Percentiles rank a stretch among this genome's conserved stretches.
Evolutionary conservation across 2,113 vertebrate species (phyloP).

Genomic region (Anhinga anhinga): DNA sequence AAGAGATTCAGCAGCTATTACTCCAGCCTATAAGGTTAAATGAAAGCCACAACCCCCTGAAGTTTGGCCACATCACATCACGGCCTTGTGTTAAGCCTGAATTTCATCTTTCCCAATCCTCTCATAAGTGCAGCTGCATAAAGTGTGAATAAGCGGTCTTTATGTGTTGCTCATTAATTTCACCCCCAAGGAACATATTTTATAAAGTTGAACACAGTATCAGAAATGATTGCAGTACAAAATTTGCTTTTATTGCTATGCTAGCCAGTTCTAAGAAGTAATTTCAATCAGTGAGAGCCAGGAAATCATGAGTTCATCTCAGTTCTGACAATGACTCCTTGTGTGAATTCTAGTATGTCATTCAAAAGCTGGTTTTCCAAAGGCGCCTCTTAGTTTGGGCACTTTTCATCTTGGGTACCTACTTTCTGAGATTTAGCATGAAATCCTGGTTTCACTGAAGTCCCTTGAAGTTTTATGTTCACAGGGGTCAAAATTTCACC

Average conservation of each 20-base stretch:
- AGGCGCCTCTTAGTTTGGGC: not conserved
- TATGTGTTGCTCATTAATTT: constrained; percentile 29
- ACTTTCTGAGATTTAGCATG: not conserved
- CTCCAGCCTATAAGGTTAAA: not conserved
- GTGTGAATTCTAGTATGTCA: not conserved
- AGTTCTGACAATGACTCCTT: not conserved
- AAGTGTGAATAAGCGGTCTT: constrained; percentile 39
- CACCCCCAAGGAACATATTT: constrained; percentile 17
- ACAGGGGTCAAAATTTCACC: not conserved
- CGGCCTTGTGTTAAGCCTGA: not conserved
- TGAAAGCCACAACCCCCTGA: not conserved
- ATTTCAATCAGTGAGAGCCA: not conserved
- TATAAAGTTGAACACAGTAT: not conserved
- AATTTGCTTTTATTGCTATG: constrained; percentile 8
- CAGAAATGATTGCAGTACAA: not conserved
- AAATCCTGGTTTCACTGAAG: not conserved
- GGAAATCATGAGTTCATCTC: constrained; percentile 29
- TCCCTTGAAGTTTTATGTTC: not conserved
- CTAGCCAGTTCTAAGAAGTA: not conserved
- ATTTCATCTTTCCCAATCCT: constrained; percentile 22
- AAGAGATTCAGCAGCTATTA: not conserved
- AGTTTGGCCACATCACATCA: not conserved
- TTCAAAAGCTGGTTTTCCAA: not conserved
- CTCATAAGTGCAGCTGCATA: not conserved
- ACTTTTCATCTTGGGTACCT: not conserved